A percentile compares a stretch with the other conserved stretches of the same genome.
phyloP scores from a whole-genome alignment of 2,797 vertebrate genomes.

The Morus bassanus region DNA sequence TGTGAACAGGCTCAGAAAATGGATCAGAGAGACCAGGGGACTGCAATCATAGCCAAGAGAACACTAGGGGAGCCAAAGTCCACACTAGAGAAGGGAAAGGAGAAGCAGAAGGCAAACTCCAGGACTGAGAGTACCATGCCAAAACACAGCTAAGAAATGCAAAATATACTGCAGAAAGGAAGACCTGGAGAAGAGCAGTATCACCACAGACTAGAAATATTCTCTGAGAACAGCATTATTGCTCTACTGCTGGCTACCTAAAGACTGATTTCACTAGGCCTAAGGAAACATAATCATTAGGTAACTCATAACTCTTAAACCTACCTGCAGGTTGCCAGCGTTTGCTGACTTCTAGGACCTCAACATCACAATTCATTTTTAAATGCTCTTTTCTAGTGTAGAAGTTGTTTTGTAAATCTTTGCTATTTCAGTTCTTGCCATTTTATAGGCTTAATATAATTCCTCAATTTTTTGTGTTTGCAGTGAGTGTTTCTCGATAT shows the following conservation, averaged over 20 bases:
- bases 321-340: neutral
- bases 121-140: neutral
- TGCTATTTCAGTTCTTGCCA: neutral
- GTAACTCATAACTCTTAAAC: neutral
- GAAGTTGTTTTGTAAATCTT: neutral
- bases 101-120: neutral
- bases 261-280: neutral
- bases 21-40: neutral
- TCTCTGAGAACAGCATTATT: neutral
- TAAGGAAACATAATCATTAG: neutral
- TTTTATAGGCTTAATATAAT: neutral
- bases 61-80: slow-evolving; percentile 39
- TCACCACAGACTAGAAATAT: neutral
- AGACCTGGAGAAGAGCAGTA: neutral
- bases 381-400: neutral
- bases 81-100: neutral
- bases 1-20: slow-evolving; percentile 14
- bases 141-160: neutral
- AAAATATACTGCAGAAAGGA: neutral
- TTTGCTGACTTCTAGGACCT: neutral
- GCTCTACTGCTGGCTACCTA: neutral
- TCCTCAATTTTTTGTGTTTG: neutral
- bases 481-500: neutral
- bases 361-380: neutral
- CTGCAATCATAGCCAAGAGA: slow-evolving; percentile 24